Evolutionary conservation across 2,888 invertebrate genomes (phyloP).

Genomic region (Lasioglossum morio): DNA sequence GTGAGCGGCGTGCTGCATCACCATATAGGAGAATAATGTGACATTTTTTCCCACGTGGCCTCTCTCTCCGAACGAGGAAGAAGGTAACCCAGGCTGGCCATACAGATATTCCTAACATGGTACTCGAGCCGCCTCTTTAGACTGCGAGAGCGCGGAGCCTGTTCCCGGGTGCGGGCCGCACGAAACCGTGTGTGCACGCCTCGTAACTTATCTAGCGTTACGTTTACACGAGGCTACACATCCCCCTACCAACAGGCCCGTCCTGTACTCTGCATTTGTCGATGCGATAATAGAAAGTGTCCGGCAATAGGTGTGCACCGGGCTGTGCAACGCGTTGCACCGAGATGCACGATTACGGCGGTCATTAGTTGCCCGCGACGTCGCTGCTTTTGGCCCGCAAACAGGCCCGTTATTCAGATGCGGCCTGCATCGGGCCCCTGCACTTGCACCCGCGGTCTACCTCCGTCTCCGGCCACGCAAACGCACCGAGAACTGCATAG

Average conservation of each 20-base stretch:
- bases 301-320: slow-evolving; percentile 29
- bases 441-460: slow-evolving; percentile 6
- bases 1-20: slow-evolving; percentile 79
- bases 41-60: slow-evolving; percentile 76
- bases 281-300: slow-evolving; percentile 73
- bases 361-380: slow-evolving; percentile 54
- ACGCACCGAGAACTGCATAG: background rate
- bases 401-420: slow-evolving; percentile 26
- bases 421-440: slow-evolving; percentile 7
- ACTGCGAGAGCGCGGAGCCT: slow-evolving; percentile 43
- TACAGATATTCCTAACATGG: slow-evolving; percentile 80
- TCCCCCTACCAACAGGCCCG: slow-evolving; percentile 28
- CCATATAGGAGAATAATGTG: slow-evolving; percentile 83
- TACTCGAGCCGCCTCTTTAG: slow-evolving; percentile 58
- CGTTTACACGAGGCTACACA: slow-evolving; percentile 67
- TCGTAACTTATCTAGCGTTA: slow-evolving; percentile 72
- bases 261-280: slow-evolving; percentile 65
- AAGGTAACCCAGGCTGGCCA: slow-evolving; percentile 63
- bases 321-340: slow-evolving; percentile 10
- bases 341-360: slow-evolving; percentile 58
- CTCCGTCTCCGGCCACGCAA: background rate
- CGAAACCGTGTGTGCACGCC: slow-evolving; percentile 42
- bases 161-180: slow-evolving; percentile 41
- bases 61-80: slow-evolving; percentile 70
- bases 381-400: slow-evolving; percentile 50